Evolutionary conservation across 37 sponge, comb jelly and placozoan species (phyloP).

Genomic region (Theonella swinhoei): DNA sequence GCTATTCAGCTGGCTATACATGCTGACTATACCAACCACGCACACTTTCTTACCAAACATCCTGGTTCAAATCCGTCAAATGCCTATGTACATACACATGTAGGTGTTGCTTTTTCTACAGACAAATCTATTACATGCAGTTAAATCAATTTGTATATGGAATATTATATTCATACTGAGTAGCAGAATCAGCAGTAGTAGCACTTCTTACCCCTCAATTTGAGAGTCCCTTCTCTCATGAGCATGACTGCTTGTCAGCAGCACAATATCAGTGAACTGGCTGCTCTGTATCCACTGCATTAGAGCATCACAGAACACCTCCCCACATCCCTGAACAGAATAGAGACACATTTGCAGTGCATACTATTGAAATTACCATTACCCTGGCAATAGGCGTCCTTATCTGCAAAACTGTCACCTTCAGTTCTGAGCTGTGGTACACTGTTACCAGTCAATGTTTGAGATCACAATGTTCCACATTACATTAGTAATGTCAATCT

Average conservation of each 20-base stretch:
- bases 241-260: slow-evolving; percentile 59
- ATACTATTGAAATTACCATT: neutral
- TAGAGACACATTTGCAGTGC: neutral
- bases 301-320: slow-evolving; percentile 29
- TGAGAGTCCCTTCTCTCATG: slow-evolving; percentile 67
- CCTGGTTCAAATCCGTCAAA: too few species aligned
- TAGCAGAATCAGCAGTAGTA: too few species aligned
- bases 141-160: too few species aligned
- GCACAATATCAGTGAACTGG: slow-evolving; percentile 6
- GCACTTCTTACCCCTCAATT: slow-evolving; percentile 48
- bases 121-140: too few species aligned
- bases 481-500: too few species aligned
- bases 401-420: slow-evolving; percentile 52
- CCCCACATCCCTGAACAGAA: slow-evolving; percentile 19
- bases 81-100: too few species aligned
- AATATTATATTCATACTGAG: too few species aligned
- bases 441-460: slow-evolving; percentile 19
- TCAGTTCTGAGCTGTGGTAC: slow-evolving; percentile 18
- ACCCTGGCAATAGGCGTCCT: slow-evolving; percentile 75
- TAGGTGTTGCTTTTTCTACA: too few species aligned
- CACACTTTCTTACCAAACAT: too few species aligned
- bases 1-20: too few species aligned
- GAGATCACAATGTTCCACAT: neutral
- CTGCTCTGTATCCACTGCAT: slow-evolving; percentile 42
- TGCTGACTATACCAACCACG: too few species aligned